Evolutionary conservation across 1,140 invertebrate genomes (phyloP), one percentile per base, ranked within the genome.

Genomic region (Lordiphosa collinella): DNA sequence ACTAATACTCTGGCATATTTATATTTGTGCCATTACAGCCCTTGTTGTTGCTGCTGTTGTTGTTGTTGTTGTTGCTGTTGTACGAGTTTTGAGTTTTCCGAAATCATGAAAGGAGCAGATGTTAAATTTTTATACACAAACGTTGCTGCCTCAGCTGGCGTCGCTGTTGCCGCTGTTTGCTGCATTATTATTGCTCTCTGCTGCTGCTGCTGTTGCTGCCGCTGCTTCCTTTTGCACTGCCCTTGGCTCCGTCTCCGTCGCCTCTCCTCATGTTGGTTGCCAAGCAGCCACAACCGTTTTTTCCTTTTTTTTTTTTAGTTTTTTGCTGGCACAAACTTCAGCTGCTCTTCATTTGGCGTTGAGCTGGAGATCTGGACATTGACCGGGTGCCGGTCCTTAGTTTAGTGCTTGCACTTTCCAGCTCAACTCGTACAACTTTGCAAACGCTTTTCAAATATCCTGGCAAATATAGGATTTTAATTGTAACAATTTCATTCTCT

Each of bases 41-140:
- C 75, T 67, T 58, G 60, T 43, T 55, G 44, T 41, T 59, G 66
- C 50, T 71, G 62, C 29, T 44, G 44, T 29, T 49, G 53, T 38
- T 55, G 50, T 34, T 55, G 44, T 66, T 57, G 47, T 54, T 64
- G 43, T 64, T 64, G 53, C 29, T 43, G 36, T 62, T 79, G 74
- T 78, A 67, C 75, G 76, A 86, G 82, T 86, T 86, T 86, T 86
- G 75, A 86, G 80, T 86, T 86, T 87, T 87, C 84, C 84, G 84
- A 87, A 87, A 84, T 86, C 84, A 84, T 87, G 73, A 87, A 87
- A 87, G 84, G 76, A 87, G 84, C 84, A 87, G 84, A 87, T 87
- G 84, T 87, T 87, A 87, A 82, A 84, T 87, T 87, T 86, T 75
- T 86, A 84, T 84, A 80, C 75, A 80, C 75, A 80, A 60, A 44